Evolutionary conservation across 2,888 invertebrate genomes (phyloP).

Genomic region (Drosophila affinis): DNA sequence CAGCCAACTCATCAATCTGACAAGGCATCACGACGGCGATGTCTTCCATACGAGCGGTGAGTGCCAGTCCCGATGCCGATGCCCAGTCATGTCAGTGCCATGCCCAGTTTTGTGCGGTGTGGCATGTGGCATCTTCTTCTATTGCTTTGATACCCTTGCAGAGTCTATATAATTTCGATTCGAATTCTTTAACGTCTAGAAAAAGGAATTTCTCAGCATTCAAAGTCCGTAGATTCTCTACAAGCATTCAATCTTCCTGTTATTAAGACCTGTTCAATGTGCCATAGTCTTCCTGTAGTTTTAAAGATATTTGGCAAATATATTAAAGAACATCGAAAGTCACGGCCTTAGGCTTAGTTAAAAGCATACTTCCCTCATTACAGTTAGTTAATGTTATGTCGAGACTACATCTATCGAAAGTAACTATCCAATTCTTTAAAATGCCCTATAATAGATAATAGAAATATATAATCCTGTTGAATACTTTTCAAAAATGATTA

Average conservation of each 20-base stretch:
- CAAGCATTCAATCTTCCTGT: neutral
- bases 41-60: slow-evolving; percentile 83
- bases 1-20: slow-evolving; percentile 82
- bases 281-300: neutral
- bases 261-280: neutral
- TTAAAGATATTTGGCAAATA: too few relatives aligned
- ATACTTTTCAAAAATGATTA: neutral
- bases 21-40: slow-evolving; percentile 84
- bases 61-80: slow-evolving; percentile 24
- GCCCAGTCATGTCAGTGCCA: slow-evolving; percentile 11
- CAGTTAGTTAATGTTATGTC: neutral
- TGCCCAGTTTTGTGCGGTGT: slow-evolving; percentile 8
- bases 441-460: too few relatives aligned
- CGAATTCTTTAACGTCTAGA: neutral
- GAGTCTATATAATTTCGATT: neutral
- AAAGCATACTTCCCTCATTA: neutral
- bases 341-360: too few relatives aligned
- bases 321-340: too few relatives aligned
- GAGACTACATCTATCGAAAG: too few relatives aligned
- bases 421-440: neutral
- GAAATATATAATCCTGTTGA: neutral
- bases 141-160: neutral
- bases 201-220: neutral
- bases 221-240: neutral
- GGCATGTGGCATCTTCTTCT: slow-evolving; percentile 35